Base-by-base conservation (phyloP, 2,113 vertebrate genomes). In the Percina caprodes region DNA sequence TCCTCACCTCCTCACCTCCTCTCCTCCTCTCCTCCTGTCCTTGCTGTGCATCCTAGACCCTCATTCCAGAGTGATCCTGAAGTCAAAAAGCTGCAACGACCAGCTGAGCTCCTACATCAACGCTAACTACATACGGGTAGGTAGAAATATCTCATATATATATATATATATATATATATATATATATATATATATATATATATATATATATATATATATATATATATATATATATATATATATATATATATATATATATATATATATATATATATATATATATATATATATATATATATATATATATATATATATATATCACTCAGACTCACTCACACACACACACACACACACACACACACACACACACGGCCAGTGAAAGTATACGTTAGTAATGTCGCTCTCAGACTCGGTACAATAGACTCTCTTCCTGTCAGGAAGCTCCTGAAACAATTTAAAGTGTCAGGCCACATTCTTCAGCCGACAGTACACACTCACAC, bases 41-140 rank as follows among this genome's bases (percentile, higher is more conserved):
- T 70, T 33, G 5, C 62, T 3, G 0, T 86, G 10, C 68, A 21
- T 93, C 69, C 90, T 65, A 98, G 97, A 99, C 94, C 97, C 96
- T 88, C 95, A 97, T 85, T 98, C 97, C 94, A 97, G 97, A 94
- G 97, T 98, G 63, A 94, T 95, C 84, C 95, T 98, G 91, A 97
- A 96, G 94, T 93, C 95, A 82, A 97, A 96, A 94, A 97, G 92
- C 88, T 91, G 93, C 88, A 95, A 94, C 30, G 97, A 99, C 93
- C 93, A 93, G 42, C 94, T 99, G 90, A 96, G 96, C 91, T 97
- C 96, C 89, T 99, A 99, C 92, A 99, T 99, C 91, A 99, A 99
- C 88, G 98, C 97, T 72, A 99, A 99, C 95, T 99, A 97, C 92
- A 96, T 98, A 82, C 94, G 96, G 94, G 98, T 65, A 8, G 35